Percentiles rank a stretch among this genome's conserved stretches.
phyloP scores from a whole-genome alignment of 2,888 invertebrate species.

The Tortricodes alternella region DNA sequence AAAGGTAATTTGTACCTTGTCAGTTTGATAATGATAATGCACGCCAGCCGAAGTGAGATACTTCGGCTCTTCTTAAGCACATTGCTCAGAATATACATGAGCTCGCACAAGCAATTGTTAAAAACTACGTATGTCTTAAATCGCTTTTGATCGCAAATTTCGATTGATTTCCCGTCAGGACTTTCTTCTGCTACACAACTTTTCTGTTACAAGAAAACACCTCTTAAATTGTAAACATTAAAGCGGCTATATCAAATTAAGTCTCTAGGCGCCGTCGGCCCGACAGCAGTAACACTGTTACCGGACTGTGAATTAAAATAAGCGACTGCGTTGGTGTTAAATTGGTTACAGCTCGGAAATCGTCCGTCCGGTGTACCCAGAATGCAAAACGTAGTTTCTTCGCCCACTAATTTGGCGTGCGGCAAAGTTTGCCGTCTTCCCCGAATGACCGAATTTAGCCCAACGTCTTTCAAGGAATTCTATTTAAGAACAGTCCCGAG shows the following conservation, averaged over 20 bases:
- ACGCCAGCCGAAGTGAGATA: no score
- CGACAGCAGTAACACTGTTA: conserved; percentile 27
- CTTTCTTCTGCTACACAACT: background rate
- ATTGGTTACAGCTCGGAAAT: conserved; percentile 42
- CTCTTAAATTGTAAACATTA: conserved; percentile 21
- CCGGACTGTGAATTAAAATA: conserved; percentile 42
- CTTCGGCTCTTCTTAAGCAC: no score
- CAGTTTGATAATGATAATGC: no score
- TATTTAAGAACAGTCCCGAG: conserved; percentile 27
- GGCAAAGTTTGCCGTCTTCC: conserved; percentile 55
- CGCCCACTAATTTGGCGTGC: conserved; percentile 61
- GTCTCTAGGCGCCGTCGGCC: conserved; percentile 6
- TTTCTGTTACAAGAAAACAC: background rate
- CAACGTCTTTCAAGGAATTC: conserved; percentile 40
- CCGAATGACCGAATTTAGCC: conserved; percentile 48
- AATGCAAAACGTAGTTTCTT: conserved; percentile 44
- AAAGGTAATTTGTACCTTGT: no score
- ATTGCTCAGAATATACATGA: no score
- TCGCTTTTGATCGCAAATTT: background rate
- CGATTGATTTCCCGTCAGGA: background rate
- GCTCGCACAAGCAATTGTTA: background rate
- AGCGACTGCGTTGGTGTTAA: conserved; percentile 41
- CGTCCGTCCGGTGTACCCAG: conserved; percentile 35
- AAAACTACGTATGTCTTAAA: background rate
- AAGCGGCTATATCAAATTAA: conserved; percentile 6